Evolutionary conservation across 2,888 invertebrate genomes (phyloP).

Genomic region (Poecilus cupreus): DNA sequence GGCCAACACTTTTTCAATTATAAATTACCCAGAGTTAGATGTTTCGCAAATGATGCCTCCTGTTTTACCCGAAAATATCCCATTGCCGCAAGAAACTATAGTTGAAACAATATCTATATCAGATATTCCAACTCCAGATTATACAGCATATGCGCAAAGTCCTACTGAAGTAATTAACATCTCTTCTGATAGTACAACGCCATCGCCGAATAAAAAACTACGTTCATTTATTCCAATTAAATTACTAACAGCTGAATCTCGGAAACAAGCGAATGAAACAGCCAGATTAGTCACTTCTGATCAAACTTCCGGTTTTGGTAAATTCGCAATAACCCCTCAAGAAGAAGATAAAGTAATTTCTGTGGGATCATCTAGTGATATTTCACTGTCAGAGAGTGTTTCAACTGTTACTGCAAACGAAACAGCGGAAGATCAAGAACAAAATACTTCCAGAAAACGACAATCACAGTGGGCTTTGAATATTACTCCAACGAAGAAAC

Average conservation of each 20-base stretch:
- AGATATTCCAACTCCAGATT: constrained; percentile 1
- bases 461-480: constrained; percentile 53
- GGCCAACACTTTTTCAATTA: background rate
- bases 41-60: background rate
- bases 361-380: constrained; percentile 26
- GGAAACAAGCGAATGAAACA: constrained; percentile 57
- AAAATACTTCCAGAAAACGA: constrained; percentile 41
- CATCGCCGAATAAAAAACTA: constrained; percentile 60
- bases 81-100: constrained; percentile 30
- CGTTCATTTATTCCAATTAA: constrained; percentile 62
- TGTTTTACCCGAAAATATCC: constrained; percentile 53
- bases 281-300: background rate
- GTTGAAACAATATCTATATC: constrained; percentile 19
- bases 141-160: background rate
- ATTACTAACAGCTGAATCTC: constrained; percentile 61
- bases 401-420: background rate
- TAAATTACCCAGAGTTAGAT: background rate
- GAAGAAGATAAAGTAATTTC: constrained; percentile 2
- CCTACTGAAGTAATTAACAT: background rate
- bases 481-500: constrained; percentile 65
- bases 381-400: background rate
- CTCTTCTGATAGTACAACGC: constrained; percentile 57
- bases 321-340: background rate
- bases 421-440: constrained; percentile 12
- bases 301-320: constrained; percentile 5